Conservation (phyloP, 2,797 vertebrate genomes). For the Bryconaethiops microstoma region DNA sequence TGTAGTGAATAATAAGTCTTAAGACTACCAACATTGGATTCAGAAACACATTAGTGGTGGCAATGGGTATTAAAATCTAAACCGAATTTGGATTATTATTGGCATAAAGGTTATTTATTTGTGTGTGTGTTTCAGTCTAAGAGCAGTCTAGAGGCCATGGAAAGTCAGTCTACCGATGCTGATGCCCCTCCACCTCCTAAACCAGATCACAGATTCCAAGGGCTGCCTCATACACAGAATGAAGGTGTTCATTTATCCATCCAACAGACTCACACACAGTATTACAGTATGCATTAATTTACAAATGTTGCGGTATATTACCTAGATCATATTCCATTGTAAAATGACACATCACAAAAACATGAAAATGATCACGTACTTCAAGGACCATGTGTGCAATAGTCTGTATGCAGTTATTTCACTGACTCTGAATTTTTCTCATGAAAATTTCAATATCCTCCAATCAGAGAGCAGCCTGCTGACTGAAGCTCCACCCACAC, state of each 20-base stretch:
- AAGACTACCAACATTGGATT: too few species aligned
- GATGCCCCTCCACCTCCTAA: conserved; percentile 96
- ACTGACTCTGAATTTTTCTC: not conserved
- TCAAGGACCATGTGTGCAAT: too few species aligned
- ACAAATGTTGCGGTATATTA: not conserved
- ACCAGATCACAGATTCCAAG: conserved; percentile 88
- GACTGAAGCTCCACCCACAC: conserved; percentile 89
- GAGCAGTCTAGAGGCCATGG: conserved; percentile 92
- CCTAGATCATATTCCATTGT: not conserved
- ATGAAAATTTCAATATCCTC: conserved; percentile 21
- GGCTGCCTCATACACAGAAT: conserved; percentile 75
- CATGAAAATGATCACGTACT: too few species aligned
- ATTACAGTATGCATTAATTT: not conserved
- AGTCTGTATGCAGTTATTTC: not conserved
- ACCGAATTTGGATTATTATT: not conserved
- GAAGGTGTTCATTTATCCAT: conserved; percentile 70
- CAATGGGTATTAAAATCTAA: not conserved
- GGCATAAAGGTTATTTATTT: not conserved
- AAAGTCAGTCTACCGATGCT: conserved; percentile 95
- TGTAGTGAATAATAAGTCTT: too few species aligned
- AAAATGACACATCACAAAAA: too few species aligned
- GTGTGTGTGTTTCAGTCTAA: conserved; percentile 81
- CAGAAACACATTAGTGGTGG: not conserved
- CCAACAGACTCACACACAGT: conserved; percentile 10
- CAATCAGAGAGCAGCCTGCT: conserved; percentile 87